Conservation (phyloP, 2,888 invertebrate species). For the Brachypterus glaber region DNA sequence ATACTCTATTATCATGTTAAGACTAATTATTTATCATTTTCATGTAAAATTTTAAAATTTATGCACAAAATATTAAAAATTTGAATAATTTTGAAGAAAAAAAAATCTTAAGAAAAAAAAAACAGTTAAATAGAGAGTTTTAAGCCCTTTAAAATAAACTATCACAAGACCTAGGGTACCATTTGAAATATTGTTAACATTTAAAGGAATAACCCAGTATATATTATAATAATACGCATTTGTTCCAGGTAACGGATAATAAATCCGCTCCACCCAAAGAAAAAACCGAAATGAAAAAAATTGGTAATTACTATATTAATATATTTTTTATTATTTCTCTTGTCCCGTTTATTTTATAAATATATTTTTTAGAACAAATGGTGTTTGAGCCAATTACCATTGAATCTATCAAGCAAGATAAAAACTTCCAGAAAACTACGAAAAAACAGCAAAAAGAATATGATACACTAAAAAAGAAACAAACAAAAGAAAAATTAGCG, state of each 20-base stretch:
- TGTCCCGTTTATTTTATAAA: neutral
- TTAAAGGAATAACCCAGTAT: too few relatives aligned
- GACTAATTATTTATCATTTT: too few relatives aligned
- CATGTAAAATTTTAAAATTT: too few relatives aligned
- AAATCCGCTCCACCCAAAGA: conserved; percentile 53
- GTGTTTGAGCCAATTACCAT: conserved; percentile 88
- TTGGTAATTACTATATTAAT: conserved; percentile 43
- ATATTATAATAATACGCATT: neutral
- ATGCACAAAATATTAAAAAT: too few relatives aligned
- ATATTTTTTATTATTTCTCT: conserved; percentile 6
- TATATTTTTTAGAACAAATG: conserved; percentile 47
- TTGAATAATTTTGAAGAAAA: too few relatives aligned
- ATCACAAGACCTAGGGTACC: too few relatives aligned
- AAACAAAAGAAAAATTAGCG: conserved; percentile 81
- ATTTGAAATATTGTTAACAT: too few relatives aligned
- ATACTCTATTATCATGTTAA: too few relatives aligned
- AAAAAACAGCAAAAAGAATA: conserved; percentile 95
- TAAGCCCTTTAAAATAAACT: too few relatives aligned
- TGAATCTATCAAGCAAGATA: conserved; percentile 78
- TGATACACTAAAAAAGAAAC: conserved; percentile 83
- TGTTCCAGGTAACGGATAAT: conserved; percentile 31
- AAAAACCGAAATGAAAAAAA: conserved; percentile 62
- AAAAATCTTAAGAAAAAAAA: too few relatives aligned
- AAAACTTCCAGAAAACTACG: conserved; percentile 82
- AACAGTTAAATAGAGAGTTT: too few relatives aligned